Conservation (phyloP, 1,140 invertebrate species). For the Ridgeia piscesae region DNA sequence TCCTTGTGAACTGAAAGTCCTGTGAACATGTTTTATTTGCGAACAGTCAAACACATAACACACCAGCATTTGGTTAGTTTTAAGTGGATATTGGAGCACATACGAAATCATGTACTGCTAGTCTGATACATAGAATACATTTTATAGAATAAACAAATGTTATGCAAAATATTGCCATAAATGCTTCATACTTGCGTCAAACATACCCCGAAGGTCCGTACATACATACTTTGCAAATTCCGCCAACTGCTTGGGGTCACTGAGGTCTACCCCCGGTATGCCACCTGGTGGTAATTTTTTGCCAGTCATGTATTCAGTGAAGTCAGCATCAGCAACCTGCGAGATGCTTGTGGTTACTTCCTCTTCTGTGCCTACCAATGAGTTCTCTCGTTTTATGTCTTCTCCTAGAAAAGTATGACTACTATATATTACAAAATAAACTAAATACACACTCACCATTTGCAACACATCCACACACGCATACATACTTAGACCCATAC, state of each 20-base stretch:
- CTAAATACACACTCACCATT: background rate
- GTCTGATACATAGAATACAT: too few species aligned
- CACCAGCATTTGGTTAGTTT: too few species aligned
- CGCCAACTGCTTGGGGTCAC: constrained; percentile 88
- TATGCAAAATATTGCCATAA: background rate
- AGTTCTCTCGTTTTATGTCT: constrained; percentile 28
- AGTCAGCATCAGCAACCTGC: constrained; percentile 84
- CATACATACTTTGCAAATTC: constrained; percentile 74
- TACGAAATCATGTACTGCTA: too few species aligned
- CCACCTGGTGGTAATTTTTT: constrained; percentile 79
- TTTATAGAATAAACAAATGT: too few species aligned
- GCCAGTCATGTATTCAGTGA: constrained; percentile 90
- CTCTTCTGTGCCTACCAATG: constrained; percentile 27
- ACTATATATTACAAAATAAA: background rate
- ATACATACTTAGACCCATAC: background rate
- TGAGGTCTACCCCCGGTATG: constrained; percentile 86
- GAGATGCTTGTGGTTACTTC: constrained; percentile 29
- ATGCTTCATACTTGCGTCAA: background rate
- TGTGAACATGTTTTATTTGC: background rate
- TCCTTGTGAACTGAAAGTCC: background rate
- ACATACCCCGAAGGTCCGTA: background rate
- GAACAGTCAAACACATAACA: too few species aligned
- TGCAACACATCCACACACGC: background rate
- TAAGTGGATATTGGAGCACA: too few species aligned
- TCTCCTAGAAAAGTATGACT: constrained; percentile 17